Evolutionary conservation across 2,888 invertebrate species (phyloP), one percentile per base, ranked within the genome.

Genomic region (Lepeophtheirus nordmannii): DNA sequence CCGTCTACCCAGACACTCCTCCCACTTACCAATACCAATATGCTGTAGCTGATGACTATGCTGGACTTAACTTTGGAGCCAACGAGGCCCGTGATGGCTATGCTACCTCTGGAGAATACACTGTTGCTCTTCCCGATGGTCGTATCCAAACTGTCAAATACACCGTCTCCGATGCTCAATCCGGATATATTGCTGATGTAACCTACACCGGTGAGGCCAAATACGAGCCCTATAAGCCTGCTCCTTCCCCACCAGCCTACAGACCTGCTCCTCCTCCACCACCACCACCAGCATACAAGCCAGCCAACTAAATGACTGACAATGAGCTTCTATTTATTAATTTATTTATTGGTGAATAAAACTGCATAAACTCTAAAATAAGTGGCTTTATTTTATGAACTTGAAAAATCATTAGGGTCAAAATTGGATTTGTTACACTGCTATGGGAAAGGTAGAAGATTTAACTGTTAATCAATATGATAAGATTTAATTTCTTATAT

Each of bases 141-240:
- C 57, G 57, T 23, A 57, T 23, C 57, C 57, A 57, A 57, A 57
- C 23, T 14, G 57, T 57, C 22, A 57, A 20, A 20, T 57, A 57
- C 57, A 57, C 20, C n/a, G 57, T 57, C 22, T 20, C 57, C 23
- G 57, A 57, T 57, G 57, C 57, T 57, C 23, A 57, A 20, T 57
- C 57, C 57, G 57, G 57, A 57, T 57, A 11, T 57, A n/a, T 57
- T 10, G 57, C 57, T 8, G 57, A 57, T 57, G 57, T 57, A 23
- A 20, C 11, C 20, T 57, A 57, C n/a, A 11, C 11, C 2, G 57
- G 57, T 22, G 57, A 57, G 57, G 12, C 57, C n/a, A 57, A 57
- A 23, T 57, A 57, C 57, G 57, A 57, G 57, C 10, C 57, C 57
- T 57, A 57, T n/a, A 57, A 57, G 57, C 57, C 57, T 23, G 57